Base-by-base conservation (phyloP, 2,888 invertebrate species). In the Galerucella nymphaeae region DNA sequence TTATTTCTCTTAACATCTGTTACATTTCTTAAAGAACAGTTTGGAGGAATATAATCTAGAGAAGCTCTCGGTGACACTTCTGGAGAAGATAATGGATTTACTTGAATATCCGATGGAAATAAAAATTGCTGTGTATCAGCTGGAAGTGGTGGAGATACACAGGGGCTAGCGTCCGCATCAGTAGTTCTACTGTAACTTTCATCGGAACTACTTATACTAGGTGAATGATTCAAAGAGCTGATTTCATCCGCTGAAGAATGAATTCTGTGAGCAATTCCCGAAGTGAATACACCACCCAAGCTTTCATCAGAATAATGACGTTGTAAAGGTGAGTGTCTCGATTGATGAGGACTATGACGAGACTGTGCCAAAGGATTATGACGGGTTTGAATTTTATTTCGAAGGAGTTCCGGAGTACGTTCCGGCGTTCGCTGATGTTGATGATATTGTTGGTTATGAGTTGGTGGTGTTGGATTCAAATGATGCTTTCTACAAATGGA, bases 241-340 rank as follows among this genome's bases (percentile, higher is more conserved):
- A 94, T 90, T 85, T 95, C 95, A 83, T 95, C 94, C 1, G 94
- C 94, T 2, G 94, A 95, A 8, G 94, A 94, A 83, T 93, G 93
- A 3, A 91, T 91, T 53, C 92, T 87, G 18, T 90, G 91, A 4
- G 84, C 85, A 10, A 84, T 83, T 30, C 85, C 83, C 16, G 82
- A 77, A 55, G 81, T 80, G 42, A 81, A 79, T 70, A 85, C 86
- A 45, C 85, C 76, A 4, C 86, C 88, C 13, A 92, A 83, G 79
- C 91, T 92, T 81, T 92, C 92, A 77, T 92, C 92, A 0, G 92
- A 92, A 68, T 92, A 90, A 70, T 92, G 92, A 58, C 92, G 86
- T 41, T 91, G 91, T 48, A 92, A 83, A 58, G 90, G 87, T 79
- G 86, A 85, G 70, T 85, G 85, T 18, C 79, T 38, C 80, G 80